Evolutionary conservation across 92 coral and sea anemone species (phyloP).

Genomic region (Hydrozoanthus gracilis): DNA sequence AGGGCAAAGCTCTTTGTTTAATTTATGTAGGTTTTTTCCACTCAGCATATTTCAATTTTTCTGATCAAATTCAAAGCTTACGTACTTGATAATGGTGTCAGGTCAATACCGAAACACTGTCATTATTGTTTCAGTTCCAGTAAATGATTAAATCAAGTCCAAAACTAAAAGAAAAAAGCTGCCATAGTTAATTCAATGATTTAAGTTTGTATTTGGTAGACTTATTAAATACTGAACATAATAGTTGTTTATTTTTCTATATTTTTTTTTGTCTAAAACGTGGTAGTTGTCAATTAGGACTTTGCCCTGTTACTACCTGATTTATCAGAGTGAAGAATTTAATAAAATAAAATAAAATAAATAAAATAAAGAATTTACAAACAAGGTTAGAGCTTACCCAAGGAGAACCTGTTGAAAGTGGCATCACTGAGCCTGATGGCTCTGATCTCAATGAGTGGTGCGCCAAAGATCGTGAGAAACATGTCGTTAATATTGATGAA

Average conservation of each 20-base stretch:
- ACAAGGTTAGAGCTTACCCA: conserved; percentile 31
- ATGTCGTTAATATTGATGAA: not conserved
- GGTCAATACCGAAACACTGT: not conserved
- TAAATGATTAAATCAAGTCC: conserved; percentile 48
- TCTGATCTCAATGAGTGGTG: conserved; percentile 44
- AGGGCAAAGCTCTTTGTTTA: not conserved
- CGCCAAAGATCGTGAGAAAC: conserved; percentile 56
- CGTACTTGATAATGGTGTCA: not conserved
- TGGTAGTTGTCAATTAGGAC: no score
- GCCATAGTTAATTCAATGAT: no score
- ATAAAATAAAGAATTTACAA: conserved; percentile 49
- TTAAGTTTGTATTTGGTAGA: no score
- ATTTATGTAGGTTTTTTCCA: not conserved
- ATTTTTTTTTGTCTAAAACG: no score
- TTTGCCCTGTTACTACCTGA: no score
- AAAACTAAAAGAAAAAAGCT: no score
- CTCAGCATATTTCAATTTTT: not conserved
- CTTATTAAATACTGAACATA: no score
- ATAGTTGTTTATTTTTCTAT: no score
- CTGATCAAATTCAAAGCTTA: not conserved
- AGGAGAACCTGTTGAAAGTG: conserved; percentile 31
- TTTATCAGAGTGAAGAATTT: no score
- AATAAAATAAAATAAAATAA: no score
- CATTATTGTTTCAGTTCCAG: conserved; percentile 40
- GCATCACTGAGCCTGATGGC: conserved; percentile 43